Conservation (phyloP, 1,140 invertebrate species). For the Anagrus nilaparvatae region DNA sequence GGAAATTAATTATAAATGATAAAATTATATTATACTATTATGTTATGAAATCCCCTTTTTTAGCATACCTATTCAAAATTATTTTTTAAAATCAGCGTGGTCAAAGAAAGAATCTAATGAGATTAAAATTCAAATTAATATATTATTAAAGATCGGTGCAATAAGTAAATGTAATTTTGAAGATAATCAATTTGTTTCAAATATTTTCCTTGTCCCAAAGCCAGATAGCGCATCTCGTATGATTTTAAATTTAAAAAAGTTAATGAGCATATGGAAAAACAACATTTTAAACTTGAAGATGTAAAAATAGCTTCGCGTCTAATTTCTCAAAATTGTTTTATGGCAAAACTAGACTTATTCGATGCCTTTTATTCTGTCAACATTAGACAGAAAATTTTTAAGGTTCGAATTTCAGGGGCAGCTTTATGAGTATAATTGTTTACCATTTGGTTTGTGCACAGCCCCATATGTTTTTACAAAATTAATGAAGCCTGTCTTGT, state of each 20-base stretch:
- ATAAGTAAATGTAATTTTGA: too few relatives aligned
- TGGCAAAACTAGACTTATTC: neutral
- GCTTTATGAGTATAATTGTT: neutral
- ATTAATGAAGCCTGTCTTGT: neutral
- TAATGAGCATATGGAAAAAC: neutral
- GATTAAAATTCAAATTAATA: neutral
- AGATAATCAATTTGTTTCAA: neutral
- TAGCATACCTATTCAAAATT: neutral
- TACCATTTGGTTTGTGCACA: slow-evolving; percentile 1
- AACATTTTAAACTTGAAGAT: slow-evolving; percentile 1
- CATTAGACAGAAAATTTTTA: neutral
- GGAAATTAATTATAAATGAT: slow-evolving; percentile 9
- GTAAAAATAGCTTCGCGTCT: neutral
- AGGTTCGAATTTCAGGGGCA: neutral
- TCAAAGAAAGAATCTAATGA: neutral
- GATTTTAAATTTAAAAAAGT: neutral
- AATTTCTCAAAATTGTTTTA: neutral
- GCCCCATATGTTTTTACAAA: neutral
- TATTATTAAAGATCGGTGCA: neutral
- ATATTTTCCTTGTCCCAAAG: neutral
- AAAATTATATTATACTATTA: neutral
- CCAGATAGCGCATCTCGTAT: neutral
- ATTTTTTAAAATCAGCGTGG: neutral
- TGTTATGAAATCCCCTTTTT: slow-evolving; percentile 10
- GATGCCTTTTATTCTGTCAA: neutral